phyloP scores from a whole-genome alignment of 2,797 vertebrate genomes.

The Hypotaenidia okinawae region DNA sequence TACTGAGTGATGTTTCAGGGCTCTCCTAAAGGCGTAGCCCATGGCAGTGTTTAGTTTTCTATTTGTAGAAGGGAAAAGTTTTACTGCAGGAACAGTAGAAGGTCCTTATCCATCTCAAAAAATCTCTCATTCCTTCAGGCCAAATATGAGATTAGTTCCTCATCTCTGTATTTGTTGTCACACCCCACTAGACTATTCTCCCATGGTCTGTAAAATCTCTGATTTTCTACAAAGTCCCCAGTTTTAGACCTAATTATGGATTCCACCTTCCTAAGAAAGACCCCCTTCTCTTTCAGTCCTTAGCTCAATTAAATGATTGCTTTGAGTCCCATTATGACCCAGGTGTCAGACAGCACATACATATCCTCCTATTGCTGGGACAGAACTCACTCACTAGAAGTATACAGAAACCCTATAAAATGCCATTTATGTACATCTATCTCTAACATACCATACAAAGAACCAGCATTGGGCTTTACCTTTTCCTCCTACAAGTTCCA shows the following conservation, averaged over 20 bases:
- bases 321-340: background rate
- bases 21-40: background rate
- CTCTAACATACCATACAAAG: background rate
- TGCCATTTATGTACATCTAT: background rate
- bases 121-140: background rate
- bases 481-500: background rate
- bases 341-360: background rate
- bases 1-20: background rate
- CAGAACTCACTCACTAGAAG: background rate
- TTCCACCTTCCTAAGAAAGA: background rate
- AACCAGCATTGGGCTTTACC: background rate
- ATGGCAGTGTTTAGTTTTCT: background rate
- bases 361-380: background rate
- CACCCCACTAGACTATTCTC: background rate
- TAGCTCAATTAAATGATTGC: background rate
- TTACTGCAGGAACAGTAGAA: background rate
- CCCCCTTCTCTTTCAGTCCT: background rate
- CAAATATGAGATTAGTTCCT: background rate
- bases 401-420: background rate
- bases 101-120: background rate
- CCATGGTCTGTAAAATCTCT: background rate
- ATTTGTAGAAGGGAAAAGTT: background rate
- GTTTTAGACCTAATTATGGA: background rate
- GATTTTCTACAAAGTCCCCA: background rate
- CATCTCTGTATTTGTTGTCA: background rate